phyloP scores from a whole-genome alignment of 2,113 vertebrate species.

The Brienomyrus longianalis region DNA sequence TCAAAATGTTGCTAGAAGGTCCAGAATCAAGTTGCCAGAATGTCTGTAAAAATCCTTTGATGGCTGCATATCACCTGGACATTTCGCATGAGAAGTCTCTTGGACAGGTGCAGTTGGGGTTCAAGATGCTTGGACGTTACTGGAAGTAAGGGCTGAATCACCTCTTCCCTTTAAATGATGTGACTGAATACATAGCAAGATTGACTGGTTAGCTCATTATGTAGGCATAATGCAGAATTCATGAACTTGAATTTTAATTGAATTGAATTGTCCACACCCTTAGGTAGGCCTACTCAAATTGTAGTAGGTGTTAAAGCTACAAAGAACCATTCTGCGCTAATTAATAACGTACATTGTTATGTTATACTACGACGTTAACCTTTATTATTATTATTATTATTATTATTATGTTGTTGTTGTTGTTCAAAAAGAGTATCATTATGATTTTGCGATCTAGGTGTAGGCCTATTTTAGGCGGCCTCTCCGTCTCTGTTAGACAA shows the following conservation, averaged over 20 bases:
- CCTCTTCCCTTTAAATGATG: background rate
- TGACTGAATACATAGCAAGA: background rate
- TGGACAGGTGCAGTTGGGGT: no score
- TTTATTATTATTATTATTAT: background rate
- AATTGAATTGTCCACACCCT: background rate
- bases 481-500: background rate
- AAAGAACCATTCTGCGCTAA: background rate
- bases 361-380: background rate
- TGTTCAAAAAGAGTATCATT: background rate
- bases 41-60: background rate
- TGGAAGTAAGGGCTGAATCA: background rate
- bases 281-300: background rate
- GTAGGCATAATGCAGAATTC: background rate
- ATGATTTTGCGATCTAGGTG: background rate
- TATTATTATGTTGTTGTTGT: no score
- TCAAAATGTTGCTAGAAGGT: conserved; percentile 65
- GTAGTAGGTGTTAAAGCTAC: background rate
- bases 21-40: conserved; percentile 66
- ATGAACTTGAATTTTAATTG: background rate
- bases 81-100: no score
- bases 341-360: background rate
- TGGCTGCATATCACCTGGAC: no score
- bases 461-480: background rate
- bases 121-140: no score
- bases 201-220: background rate